A percentile compares a stretch with the other conserved stretches of the same genome.
These are phyloP conservation scores for Pimephales promelas DNA, from an alignment of 2,113 vertebrate genomes.

Conservation along the genomic window DNA sequence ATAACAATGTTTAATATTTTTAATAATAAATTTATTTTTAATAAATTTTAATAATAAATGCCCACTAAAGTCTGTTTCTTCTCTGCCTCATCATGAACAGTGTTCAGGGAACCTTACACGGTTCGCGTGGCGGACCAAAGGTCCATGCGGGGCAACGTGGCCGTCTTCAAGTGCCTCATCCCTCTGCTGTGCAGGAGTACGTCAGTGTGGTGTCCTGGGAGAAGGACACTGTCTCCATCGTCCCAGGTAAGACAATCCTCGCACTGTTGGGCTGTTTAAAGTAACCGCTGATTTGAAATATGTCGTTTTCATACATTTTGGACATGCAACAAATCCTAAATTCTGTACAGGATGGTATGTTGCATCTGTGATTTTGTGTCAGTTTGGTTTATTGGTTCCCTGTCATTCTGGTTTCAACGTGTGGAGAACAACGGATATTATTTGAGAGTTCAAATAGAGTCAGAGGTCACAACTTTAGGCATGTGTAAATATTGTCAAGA, in stretches of 20 bases:
- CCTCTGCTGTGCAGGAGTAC: constrained; percentile 96
- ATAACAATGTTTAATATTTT: too few relatives aligned
- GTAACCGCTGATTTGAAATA: not conserved
- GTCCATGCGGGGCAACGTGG: constrained; percentile 98
- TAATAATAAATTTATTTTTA: too few relatives aligned
- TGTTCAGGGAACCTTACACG: constrained; percentile 99
- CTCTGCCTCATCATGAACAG: constrained; percentile 64
- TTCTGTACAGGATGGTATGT: not conserved
- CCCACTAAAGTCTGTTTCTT: not conserved
- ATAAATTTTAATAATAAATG: not conserved
- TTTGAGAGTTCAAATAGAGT: not conserved
- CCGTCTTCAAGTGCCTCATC: constrained; percentile 99
- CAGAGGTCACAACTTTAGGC: not conserved
- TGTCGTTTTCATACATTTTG: not conserved
- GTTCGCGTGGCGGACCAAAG: constrained; percentile 99
- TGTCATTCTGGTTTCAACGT: not conserved
- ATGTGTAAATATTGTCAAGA: not conserved
- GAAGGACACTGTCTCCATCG: constrained; percentile 97
- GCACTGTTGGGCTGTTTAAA: constrained; percentile 20
- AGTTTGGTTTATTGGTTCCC: not conserved
- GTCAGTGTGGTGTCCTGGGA: constrained; percentile 99
- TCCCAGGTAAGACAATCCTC: constrained; percentile 85
- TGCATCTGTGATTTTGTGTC: not conserved
- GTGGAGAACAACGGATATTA: not conserved
- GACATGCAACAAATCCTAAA: not conserved